Evolutionary conservation across 2,113 vertebrate genomes (phyloP), one percentile per base, ranked within the genome.

Genomic region (Macquaria ambigua): DNA sequence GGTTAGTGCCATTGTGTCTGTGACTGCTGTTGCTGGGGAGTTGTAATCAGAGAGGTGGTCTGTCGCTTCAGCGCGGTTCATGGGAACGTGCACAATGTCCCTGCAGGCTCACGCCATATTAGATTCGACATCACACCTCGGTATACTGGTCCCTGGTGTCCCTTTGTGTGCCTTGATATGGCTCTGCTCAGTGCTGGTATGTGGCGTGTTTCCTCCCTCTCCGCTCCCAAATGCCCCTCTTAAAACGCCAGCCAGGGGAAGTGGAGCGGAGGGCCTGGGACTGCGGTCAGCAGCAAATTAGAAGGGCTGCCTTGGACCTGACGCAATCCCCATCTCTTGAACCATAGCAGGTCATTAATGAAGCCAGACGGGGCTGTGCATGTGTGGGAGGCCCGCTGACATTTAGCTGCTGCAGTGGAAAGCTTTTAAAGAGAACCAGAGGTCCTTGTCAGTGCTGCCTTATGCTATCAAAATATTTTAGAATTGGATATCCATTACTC

Each of bases 381-480:
- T 86, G 87, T n/a, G 90, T 90, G 88, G 93, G 93, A 92, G 90
- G 93, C 86, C 83, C 11, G 41, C 25, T 12, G 87, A 83, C 69
- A 18, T 80, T 81, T 74, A 74, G 80, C 84, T 43, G 89, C 56
- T 80, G 79, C 87, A 77, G 87, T 85, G 87, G 83, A 94, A 89
- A 88, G 68, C 59, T 87, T 90, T 90, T 89, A 90, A 92, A 93
- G 82, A 91, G 87, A 92, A 90, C 23, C 84, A 92, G 85, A 91
- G 75, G 81, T 79, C 85, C 74, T 70, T 84, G 85, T 90, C 83
- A 82, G 82, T 73, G 79, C 82, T 79, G 84, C 84, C 52, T 74
- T 84, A 78, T 82, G 82, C 89, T 93, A 91, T 93, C 82, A 94
- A 93, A 95, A 94, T 92, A 93, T 93, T 93, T 90, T 68, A 82